Evolutionary conservation across 30 jellyfish, hydroid and myxozoan genomes (phyloP).

Genomic region (Clytia hemisphaerica): DNA sequence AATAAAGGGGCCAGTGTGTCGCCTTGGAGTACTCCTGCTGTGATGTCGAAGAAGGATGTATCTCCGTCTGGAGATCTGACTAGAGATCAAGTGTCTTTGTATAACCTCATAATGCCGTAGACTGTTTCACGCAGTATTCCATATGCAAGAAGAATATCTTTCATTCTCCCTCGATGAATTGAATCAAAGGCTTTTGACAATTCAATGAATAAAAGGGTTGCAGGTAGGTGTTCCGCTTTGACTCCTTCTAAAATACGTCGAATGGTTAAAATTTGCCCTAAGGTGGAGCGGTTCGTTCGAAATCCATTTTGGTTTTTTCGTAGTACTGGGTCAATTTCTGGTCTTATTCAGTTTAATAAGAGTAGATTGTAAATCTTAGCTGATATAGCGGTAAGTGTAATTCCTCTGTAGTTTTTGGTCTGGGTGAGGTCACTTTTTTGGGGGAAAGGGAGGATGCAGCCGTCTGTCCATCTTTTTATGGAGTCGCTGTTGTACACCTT

Average conservation of each 20-base stretch:
- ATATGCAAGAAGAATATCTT: constrained; percentile 29
- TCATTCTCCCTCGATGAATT: constrained; percentile 20
- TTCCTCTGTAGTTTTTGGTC: constrained; percentile 18
- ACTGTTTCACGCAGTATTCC: constrained; percentile 30
- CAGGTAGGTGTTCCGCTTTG: background rate
- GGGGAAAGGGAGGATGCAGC: constrained; percentile 19
- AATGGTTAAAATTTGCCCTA: constrained; percentile 19
- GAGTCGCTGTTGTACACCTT: background rate
- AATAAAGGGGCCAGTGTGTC: constrained; percentile 46
- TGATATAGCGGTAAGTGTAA: constrained; percentile 1
- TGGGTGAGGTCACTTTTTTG: constrained; percentile 10
- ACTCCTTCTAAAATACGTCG: constrained; percentile 10
- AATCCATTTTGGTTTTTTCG: constrained; percentile 23
- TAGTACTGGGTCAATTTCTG: constrained; percentile 1
- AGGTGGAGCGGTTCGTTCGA: constrained; percentile 3
- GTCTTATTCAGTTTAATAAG: constrained; percentile 10
- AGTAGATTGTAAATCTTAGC: background rate
- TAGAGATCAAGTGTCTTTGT: constrained; percentile 29
- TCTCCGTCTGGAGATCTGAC: constrained; percentile 46
- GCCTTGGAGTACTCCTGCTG: constrained; percentile 33
- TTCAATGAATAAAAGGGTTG: background rate
- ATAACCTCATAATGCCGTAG: constrained; percentile 18
- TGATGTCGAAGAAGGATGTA: constrained; percentile 12
- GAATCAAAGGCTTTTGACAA: constrained; percentile 41
- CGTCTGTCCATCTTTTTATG: background rate